Percentiles rank a stretch among this genome's conserved stretches.
Evolutionary conservation across 2,888 invertebrate species (phyloP).

Genomic region (Corythucha ciliata): DNA sequence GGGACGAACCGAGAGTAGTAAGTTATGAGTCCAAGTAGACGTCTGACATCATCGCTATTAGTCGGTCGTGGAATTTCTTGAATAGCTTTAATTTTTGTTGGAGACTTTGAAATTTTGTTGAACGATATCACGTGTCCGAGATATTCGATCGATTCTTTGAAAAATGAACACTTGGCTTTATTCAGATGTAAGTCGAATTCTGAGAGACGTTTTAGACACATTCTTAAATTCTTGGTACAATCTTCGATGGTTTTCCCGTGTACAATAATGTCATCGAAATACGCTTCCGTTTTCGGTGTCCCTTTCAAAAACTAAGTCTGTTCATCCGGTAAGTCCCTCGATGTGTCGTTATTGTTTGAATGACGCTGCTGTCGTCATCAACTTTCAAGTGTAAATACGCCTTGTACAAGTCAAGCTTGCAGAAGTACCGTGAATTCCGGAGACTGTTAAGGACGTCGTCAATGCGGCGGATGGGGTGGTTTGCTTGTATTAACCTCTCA

Average conservation of each 20-base stretch:
- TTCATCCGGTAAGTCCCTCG: constrained; percentile 5
- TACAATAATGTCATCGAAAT: background rate
- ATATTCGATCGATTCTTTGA: constrained; percentile 8
- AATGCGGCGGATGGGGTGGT: too few species aligned
- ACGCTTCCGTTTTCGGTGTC: background rate
- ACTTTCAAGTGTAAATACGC: constrained; percentile 30
- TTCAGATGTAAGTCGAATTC: constrained; percentile 16
- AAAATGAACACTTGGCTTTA: constrained; percentile 10
- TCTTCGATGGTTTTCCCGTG: constrained; percentile 7
- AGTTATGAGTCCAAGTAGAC: constrained; percentile 13
- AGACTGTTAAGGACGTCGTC: too few species aligned
- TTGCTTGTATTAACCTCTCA: too few species aligned
- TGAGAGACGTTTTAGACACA: background rate
- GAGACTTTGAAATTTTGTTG: constrained; percentile 8
- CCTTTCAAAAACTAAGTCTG: background rate
- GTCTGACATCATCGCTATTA: constrained; percentile 8
- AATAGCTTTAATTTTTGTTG: constrained; percentile 8
- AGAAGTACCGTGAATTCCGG: constrained; percentile 26
- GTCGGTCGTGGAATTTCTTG: constrained; percentile 1
- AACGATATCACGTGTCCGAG: constrained; percentile 4
- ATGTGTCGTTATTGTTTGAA: constrained; percentile 1
- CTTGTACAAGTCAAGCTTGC: constrained; percentile 29
- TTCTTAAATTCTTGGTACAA: background rate
- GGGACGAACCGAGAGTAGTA: constrained; percentile 13
- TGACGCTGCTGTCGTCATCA: constrained; percentile 19